phyloP scores from a whole-genome alignment of 2,113 vertebrate genomes.

The Microcebus murinus region DNA sequence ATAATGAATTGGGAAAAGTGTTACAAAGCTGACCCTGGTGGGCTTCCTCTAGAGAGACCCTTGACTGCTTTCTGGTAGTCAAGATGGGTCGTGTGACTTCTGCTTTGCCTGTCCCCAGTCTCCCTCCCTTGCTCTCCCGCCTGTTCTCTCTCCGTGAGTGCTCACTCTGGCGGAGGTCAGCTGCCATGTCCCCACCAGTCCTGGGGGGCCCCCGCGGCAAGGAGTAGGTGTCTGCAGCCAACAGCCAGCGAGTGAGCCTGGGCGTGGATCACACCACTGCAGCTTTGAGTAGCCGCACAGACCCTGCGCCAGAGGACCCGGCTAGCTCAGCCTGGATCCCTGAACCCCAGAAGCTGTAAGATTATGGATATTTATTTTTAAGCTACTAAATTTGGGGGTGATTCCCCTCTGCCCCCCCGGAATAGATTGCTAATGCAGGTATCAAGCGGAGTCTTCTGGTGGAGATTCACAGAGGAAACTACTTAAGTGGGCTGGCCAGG shows the following conservation, averaged over 20 bases:
- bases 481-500: not conserved
- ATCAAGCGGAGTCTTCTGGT: not conserved
- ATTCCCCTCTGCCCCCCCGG: too few species aligned
- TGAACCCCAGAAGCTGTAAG: not conserved
- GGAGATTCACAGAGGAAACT: not conserved
- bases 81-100: not conserved
- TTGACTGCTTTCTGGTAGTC: fast-evolving
- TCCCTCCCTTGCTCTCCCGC: not conserved
- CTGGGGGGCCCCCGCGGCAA: fast-evolving
- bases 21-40: not conserved
- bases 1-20: not conserved
- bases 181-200: fast-evolving
- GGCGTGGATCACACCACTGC: not conserved
- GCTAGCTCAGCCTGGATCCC: not conserved
- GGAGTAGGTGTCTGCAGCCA: not conserved
- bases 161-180: not conserved
- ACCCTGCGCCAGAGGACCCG: not conserved
- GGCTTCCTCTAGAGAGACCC: fast-evolving
- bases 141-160: not conserved
- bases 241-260: not conserved
- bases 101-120: not conserved
- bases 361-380: not conserved
- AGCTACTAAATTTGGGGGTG: not conserved
- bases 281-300: not conserved
- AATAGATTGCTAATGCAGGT: not conserved